phyloP scores from a whole-genome alignment of 23 tunicate genomes.

The Aplidium turbinatum region DNA sequence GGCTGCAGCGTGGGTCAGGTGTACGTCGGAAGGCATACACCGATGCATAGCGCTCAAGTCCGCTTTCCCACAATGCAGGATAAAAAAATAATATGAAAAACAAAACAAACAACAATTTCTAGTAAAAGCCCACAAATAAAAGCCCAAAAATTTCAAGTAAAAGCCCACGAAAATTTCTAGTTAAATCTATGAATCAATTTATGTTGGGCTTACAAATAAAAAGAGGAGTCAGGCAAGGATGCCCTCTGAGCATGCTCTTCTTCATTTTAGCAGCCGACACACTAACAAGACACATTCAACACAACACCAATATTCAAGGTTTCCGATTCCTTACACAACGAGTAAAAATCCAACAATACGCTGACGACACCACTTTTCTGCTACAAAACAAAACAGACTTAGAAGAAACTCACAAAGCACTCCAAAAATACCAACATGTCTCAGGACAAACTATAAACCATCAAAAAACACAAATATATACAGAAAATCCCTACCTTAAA shows the following conservation, averaged over 20 bases:
- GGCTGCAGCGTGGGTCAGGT: no score
- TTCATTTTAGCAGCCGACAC: constrained; percentile 13
- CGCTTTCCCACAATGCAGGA: no score
- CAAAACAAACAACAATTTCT: no score
- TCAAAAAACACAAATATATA: constrained; percentile 27
- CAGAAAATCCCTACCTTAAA: neutral
- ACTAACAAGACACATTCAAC: constrained; percentile 11
- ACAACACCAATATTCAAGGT: constrained; percentile 8
- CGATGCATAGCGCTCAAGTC: no score
- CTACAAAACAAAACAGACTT: neutral
- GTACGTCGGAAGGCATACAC: no score
- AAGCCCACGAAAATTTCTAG: no score
- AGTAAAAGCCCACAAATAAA: no score
- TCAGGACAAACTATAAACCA: constrained; percentile 26
- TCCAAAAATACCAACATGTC: neutral
- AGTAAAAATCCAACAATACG: constrained; percentile 34
- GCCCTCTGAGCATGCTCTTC: constrained; percentile 52
- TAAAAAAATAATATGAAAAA: no score
- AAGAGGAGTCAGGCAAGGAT: constrained; percentile 48
- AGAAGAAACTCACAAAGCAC: neutral
- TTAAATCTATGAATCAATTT: no score
- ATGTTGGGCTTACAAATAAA: no score
- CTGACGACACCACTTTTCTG: constrained; percentile 31
- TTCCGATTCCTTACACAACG: neutral
- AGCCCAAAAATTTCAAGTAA: no score